Conservation (phyloP, 2,113 vertebrate species). For the Gasterosteus aculeatus region DNA sequence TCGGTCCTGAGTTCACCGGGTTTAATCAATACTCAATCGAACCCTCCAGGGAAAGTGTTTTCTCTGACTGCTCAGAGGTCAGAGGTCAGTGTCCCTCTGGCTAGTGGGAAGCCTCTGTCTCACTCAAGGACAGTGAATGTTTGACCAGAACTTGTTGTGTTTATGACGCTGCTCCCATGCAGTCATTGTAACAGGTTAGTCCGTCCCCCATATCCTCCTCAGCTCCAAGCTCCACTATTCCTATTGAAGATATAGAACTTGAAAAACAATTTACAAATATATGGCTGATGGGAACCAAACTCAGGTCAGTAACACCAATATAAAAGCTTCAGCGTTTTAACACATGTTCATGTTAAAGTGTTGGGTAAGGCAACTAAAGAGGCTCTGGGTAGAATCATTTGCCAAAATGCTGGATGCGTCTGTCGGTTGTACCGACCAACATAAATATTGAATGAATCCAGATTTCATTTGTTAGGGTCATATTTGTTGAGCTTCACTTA, state of each 20-base stretch:
- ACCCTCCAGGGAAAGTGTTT: neutral
- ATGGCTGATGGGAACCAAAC: neutral
- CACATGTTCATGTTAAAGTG: neutral
- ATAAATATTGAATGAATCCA: neutral
- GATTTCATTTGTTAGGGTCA: neutral
- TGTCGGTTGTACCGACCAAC: neutral
- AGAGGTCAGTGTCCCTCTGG: slow-evolving; percentile 18
- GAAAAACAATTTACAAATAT: neutral
- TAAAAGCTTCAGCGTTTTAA: neutral
- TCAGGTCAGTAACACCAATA: neutral
- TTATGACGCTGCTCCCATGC: neutral
- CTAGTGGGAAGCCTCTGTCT: neutral
- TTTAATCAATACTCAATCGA: slow-evolving; percentile 32
- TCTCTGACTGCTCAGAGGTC: neutral
- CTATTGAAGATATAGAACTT: neutral
- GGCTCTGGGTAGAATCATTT: neutral
- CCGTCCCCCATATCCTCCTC: neutral
- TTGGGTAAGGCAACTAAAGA: neutral
- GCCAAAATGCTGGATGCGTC: neutral
- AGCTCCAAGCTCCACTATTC: neutral
- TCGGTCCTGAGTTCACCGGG: neutral
- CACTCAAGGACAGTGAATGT: slow-evolving; percentile 33
- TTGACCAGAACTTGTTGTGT: slow-evolving; percentile 9
- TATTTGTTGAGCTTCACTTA: neutral
- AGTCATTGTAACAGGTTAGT: neutral